Percentiles rank a stretch among this genome's conserved stretches.
These are phyloP conservation scores for Cryptophagus acutangulus DNA, from an alignment of 2,888 invertebrate genomes.

Conservation along the genomic window DNA sequence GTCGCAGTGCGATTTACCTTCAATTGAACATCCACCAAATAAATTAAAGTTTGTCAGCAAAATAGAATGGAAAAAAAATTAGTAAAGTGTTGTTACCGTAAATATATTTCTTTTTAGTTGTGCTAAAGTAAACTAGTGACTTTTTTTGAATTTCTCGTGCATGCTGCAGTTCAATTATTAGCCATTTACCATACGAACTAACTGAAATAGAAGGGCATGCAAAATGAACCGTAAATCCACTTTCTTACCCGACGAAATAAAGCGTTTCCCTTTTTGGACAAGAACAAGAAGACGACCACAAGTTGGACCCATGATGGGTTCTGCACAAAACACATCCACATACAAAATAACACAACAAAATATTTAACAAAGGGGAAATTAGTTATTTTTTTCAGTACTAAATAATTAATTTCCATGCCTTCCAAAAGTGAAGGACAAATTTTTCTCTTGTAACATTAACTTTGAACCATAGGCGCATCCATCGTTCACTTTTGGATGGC, in stretches of 20 bases:
- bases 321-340: slow-evolving; percentile 31
- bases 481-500: too few species aligned
- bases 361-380: neutral
- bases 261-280: slow-evolving; percentile 47
- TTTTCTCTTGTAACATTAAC: slow-evolving; percentile 12
- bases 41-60: neutral
- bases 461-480: too few species aligned
- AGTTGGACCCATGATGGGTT: slow-evolving; percentile 39
- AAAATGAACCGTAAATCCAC: slow-evolving; percentile 23
- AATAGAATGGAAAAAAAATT: neutral
- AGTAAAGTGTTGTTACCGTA: slow-evolving; percentile 1
- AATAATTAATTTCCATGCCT: neutral
- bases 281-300: slow-evolving; percentile 48
- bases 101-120: slow-evolving; percentile 8
- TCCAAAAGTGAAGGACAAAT: slow-evolving; percentile 13
- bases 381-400: neutral
- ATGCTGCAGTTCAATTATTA: slow-evolving; percentile 36
- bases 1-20: slow-evolving; percentile 55
- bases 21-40: slow-evolving; percentile 13
- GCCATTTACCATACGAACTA: slow-evolving; percentile 39
- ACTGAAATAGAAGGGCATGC: slow-evolving; percentile 49
- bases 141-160: slow-evolving; percentile 28
- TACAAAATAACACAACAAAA: neutral
- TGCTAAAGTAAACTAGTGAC: neutral
- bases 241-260: slow-evolving; percentile 43